These are phyloP conservation scores for Heptranchias perlo DNA, from an alignment of 2,113 vertebrate species.

Conservation along the genomic window DNA sequence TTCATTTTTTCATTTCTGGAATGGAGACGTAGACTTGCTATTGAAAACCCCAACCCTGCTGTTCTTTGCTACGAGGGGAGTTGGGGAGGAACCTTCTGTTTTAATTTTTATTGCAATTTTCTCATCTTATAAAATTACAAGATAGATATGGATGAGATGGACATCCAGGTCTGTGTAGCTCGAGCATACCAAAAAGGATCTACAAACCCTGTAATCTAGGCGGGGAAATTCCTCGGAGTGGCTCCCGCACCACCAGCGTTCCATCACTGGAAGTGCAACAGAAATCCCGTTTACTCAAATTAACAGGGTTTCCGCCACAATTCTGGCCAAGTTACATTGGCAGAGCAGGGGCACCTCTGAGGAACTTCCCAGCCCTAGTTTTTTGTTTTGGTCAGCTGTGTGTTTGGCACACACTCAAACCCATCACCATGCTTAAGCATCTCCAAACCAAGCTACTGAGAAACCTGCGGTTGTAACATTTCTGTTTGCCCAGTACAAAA, in stretches of 20 bases:
- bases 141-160: background rate
- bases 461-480: slow-evolving; percentile 1
- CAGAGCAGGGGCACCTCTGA: background rate
- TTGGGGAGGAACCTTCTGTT: background rate
- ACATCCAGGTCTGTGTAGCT: background rate
- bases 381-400: slow-evolving; percentile 24
- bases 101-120: background rate
- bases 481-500: background rate
- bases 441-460: slow-evolving; percentile 8
- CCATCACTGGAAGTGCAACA: background rate
- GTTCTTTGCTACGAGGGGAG: background rate
- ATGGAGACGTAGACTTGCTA: background rate
- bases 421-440: background rate
- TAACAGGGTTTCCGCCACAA: background rate
- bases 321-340: background rate
- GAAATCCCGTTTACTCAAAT: background rate
- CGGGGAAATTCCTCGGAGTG: background rate
- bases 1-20: background rate
- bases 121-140: background rate
- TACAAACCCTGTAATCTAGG: background rate
- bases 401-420: slow-evolving; percentile 5
- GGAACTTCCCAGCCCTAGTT: background rate
- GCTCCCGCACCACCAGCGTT: background rate
- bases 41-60: background rate
- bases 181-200: background rate